Evolutionary conservation across 1,140 invertebrate genomes (phyloP).

Genomic region (Frieseomelitta varia): DNA sequence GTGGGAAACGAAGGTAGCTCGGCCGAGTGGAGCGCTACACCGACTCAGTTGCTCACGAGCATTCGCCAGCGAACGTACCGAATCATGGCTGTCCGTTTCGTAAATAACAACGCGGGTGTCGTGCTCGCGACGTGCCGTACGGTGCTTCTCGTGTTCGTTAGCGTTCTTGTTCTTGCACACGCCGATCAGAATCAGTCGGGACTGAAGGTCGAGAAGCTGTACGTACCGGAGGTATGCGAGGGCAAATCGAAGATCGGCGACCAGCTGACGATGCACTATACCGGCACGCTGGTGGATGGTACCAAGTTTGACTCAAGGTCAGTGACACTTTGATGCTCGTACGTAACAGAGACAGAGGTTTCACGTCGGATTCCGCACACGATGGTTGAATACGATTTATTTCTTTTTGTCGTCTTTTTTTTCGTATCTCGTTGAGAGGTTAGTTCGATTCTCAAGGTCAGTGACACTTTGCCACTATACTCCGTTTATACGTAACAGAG

Average conservation of each 20-base stretch:
- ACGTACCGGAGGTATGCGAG: constrained; percentile 90
- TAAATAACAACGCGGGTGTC: constrained; percentile 50
- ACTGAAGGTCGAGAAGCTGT: constrained; percentile 91
- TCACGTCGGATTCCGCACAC: neutral
- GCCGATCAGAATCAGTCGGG: constrained; percentile 65
- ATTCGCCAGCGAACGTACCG: constrained; percentile 54
- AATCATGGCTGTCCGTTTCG: constrained; percentile 46
- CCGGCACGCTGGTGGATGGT: constrained; percentile 92
- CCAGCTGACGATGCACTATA: constrained; percentile 97
- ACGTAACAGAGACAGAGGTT: too few relatives aligned
- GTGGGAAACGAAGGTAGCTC: constrained; percentile 60
- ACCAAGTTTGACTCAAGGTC: constrained; percentile 97
- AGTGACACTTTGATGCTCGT: constrained; percentile 70
- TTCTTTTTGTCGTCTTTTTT: too few relatives aligned
- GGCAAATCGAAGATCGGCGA: constrained; percentile 93
- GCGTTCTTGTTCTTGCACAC: constrained; percentile 45
- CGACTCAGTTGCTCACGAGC: constrained; percentile 73
- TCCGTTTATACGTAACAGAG: too few relatives aligned
- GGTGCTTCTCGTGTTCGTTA: constrained; percentile 45
- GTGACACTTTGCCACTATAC: too few relatives aligned
- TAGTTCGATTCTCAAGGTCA: too few relatives aligned
- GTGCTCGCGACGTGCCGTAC: constrained; percentile 57
- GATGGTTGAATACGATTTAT: neutral
- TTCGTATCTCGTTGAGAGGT: too few relatives aligned
- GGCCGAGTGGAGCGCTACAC: constrained; percentile 53